Evolutionary conservation across 2,888 invertebrate genomes (phyloP).

Genomic region (Chrysolina oricalcia): DNA sequence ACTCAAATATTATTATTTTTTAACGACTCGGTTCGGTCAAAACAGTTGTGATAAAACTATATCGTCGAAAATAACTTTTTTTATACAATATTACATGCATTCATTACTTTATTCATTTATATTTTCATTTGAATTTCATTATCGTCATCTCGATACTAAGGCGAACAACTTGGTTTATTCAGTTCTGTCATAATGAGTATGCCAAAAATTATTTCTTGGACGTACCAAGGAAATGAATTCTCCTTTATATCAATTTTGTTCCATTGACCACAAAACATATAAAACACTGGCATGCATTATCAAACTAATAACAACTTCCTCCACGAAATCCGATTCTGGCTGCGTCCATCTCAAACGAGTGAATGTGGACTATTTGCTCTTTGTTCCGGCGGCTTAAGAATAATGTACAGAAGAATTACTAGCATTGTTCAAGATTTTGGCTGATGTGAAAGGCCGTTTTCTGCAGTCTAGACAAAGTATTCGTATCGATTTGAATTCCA

Average conservation of each 20-base stretch:
- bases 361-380: constrained; percentile 13
- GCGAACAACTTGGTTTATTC: too few relatives aligned
- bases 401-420: not conserved
- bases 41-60: too few relatives aligned
- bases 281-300: not conserved
- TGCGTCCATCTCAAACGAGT: not conserved
- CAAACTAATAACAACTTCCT: not conserved
- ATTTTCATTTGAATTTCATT: too few relatives aligned
- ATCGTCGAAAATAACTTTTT: too few relatives aligned
- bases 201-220: not conserved
- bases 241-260: not conserved
- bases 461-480: constrained; percentile 18
- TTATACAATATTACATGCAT: too few relatives aligned
- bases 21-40: too few relatives aligned
- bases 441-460: constrained; percentile 6
- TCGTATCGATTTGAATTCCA: not conserved
- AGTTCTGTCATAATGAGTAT: too few relatives aligned
- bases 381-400: not conserved
- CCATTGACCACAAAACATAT: not conserved
- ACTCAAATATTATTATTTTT: too few relatives aligned
- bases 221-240: not conserved
- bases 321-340: not conserved
- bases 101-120: too few relatives aligned
- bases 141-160: too few relatives aligned
- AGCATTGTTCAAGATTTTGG: constrained; percentile 23